These are phyloP conservation scores for Eulemur rufifrons DNA, from an alignment of 2,113 vertebrate genomes.

Conservation along the genomic window DNA sequence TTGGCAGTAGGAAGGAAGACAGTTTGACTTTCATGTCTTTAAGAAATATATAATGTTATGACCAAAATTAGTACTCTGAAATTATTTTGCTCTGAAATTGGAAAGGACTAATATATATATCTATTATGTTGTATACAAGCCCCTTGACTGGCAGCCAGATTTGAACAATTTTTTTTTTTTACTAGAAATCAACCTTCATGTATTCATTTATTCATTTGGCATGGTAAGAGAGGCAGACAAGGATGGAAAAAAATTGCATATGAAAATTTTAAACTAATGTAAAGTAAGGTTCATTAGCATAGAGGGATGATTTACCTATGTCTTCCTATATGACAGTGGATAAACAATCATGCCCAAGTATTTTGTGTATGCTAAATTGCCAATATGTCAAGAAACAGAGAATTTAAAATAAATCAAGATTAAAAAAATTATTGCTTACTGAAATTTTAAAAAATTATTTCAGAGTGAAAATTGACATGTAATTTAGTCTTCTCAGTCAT, in stretches of 20 bases:
- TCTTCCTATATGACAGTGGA: background rate
- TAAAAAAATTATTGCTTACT: background rate
- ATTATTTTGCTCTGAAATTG: slow-evolving; percentile 60
- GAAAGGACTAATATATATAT: slow-evolving; percentile 43
- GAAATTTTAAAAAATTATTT: slow-evolving; percentile 1
- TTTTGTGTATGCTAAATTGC: background rate
- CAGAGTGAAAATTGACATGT: background rate
- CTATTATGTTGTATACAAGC: slow-evolving; percentile 15
- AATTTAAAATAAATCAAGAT: background rate
- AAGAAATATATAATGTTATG: slow-evolving; percentile 60
- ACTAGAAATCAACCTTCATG: slow-evolving; percentile 63
- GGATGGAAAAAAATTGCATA: slow-evolving; percentile 27
- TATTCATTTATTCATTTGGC: slow-evolving; percentile 72
- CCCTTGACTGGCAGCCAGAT: slow-evolving; percentile 50
- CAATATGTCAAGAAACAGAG: background rate
- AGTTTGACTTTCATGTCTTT: slow-evolving; percentile 60
- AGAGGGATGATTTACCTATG: background rate
- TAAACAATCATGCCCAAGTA: background rate
- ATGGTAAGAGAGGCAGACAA: slow-evolving; percentile 51
- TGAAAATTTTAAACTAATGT: slow-evolving; percentile 15
- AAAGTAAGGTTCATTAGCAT: slow-evolving; percentile 11
- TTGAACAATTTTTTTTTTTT: slow-evolving; percentile 54
- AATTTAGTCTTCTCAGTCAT: background rate
- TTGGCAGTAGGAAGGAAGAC: slow-evolving; percentile 60
- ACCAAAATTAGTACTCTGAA: slow-evolving; percentile 72